Percentiles rank a stretch among this genome's conserved stretches.
These are phyloP conservation scores for Lasiommata megera DNA, from an alignment of 2,888 invertebrate genomes.

Conservation along the genomic window DNA sequence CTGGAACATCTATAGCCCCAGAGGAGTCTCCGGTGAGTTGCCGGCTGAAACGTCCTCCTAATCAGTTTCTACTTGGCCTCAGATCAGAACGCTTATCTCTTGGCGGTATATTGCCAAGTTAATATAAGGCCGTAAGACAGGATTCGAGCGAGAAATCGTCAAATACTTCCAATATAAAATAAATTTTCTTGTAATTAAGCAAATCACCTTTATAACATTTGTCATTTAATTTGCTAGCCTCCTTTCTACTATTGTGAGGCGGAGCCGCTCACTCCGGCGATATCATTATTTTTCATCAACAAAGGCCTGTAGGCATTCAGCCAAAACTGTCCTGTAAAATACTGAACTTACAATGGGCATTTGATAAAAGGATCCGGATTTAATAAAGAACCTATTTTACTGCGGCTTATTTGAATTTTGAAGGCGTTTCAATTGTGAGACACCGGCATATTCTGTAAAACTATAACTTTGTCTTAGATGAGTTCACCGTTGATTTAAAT, in stretches of 20 bases:
- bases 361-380: constrained; percentile 34
- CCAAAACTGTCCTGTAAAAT: constrained; percentile 41
- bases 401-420: constrained; percentile 30
- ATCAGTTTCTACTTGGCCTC: no score
- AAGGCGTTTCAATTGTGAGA: constrained; percentile 14
- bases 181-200: not conserved
- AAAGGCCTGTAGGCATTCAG: constrained; percentile 36
- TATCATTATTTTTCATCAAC: constrained; percentile 26
- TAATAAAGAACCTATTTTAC: constrained; percentile 28
- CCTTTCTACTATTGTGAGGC: not conserved
- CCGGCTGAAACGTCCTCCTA: no score
- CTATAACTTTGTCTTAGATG: not conserved
- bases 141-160: no score
- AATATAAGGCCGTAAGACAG: no score
- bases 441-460: no score
- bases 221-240: no score
- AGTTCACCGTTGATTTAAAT: not conserved
- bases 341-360: constrained; percentile 41
- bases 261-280: not conserved
- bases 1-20: no score
- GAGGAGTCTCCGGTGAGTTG: no score
- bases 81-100: no score
- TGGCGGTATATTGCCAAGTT: no score
- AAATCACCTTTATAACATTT: not conserved
- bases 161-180: no score